Evolutionary conservation across 2,113 vertebrate genomes (phyloP), one percentile per base, ranked within the genome.

Genomic region (Zosterops hypoxanthus): DNA sequence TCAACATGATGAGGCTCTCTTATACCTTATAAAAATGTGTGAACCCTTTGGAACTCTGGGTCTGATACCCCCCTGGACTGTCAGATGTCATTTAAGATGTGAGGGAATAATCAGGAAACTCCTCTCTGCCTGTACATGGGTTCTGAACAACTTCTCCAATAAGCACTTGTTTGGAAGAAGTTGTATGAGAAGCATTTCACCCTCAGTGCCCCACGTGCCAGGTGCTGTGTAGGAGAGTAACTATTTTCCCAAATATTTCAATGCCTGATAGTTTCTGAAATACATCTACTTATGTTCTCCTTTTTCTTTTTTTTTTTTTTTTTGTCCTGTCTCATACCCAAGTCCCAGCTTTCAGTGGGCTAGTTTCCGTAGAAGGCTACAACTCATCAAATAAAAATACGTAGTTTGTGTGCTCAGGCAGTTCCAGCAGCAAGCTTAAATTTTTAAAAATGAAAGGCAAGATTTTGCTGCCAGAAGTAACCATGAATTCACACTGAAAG

Each of bases 391-490:
- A 75, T 61, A 26, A 87, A 84, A 88, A 68, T 33, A 52, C 3
- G 0, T 47, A 33, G 18, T 92, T 91, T 91, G 16, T 80, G 59
- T 82, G 89, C 84, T 87, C 61, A 76, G 84, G 53, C 57, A 82
- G 82, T 83, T 55, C 68, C 47, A 82, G 33, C 50, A 92, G 84
- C 23, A 70, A 73, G 56, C 63, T 88, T 80, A 17, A 60, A 52
- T 82, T 91, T 77, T 69, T 88, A 44, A 80, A 92, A 94, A 41
- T 60, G 42, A 83, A 95, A 94, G 64, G 68, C 55, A 71, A 63
- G 69, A n/a, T 50, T 92, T 90, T 90, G 63, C 44, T 95, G 76
- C 75, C 41, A 90, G 65, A 93, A 92, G 76, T 78, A 73, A 73
- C 75, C 46, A 68, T n/a, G 82, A 83, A 60, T 94, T 93, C 79